Base-by-base conservation (phyloP, 2,113 vertebrate genomes). In the Sinocyclocheilus anshuiensis region DNA sequence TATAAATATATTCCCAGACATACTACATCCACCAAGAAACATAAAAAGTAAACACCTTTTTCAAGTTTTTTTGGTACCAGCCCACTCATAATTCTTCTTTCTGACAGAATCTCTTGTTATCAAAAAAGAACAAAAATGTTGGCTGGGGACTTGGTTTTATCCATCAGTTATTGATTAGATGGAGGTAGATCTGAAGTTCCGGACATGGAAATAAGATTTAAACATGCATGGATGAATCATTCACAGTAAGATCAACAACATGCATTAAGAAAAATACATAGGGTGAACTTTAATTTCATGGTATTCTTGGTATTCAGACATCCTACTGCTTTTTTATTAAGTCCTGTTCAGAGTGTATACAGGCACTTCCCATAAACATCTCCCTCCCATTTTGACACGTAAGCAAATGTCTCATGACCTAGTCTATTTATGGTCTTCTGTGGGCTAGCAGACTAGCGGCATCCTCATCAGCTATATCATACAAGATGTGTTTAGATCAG, bases 341-440 rank as follows among this genome's bases (percentile, higher is more conserved):
- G 53, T 53, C 29, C 29, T 39, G 22, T 45, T 42, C 33, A 33
- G 15, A 45, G 39, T 80, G 29, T 63, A 65, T 67, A 75, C 53
- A 76, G 33, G 6, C 53, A 11, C 82, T 81, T 81, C 39, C 61
- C 79, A 74, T 33, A 84, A 67, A 74, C 53, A 75, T 9, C 67
- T 26, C 71, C 57, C 83, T 77, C 72, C 42, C 42, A 13, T 84
- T 77, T 84, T 50, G 24, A 69, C 80, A 61, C 61, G 1, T 67
- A 50, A 81, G 83, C 53, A 61, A 13, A 13, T 84, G 86, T 93
- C 92, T 93, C 76, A 86, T 94, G 92, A 93, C 87, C 74, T 39
- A 74, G 81, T 86, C 87, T 94, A 92, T 94, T 94, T 94, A 88
- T 87, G 83, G 82, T 45, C 1, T 8, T 6, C n/a, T 76, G 84